Evolutionary conservation across 92 coral and sea anemone species (phyloP), one percentile per base, ranked within the genome.

Genomic region (Umimayanthus chanpuru): DNA sequence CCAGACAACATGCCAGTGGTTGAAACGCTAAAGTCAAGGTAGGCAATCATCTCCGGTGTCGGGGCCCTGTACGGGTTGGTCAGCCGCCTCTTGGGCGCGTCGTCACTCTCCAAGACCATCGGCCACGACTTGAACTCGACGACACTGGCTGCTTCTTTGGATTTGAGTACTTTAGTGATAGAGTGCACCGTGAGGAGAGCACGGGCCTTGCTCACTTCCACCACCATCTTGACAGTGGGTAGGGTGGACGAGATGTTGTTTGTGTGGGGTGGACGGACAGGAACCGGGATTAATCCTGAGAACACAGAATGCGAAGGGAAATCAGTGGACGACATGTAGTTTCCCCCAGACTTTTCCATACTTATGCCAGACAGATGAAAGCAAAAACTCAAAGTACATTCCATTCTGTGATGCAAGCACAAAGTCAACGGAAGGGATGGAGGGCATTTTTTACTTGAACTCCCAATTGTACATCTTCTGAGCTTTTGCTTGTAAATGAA

Each of bases 251-350:
- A 92, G 87, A 97, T 91, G 90, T 97, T 97, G 90, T 95, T 95
- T 71, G 94, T 91, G 92, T 97, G 98, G 14, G 99, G 99, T 29
- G 99, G 99, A n/a, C 99, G 99, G 23, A 97, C 96, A 12, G 99
- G 99, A 41, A 97, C 98, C 40, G 99, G 99, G 80, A 97, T 95
- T 1, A 97, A 91, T 56, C 99, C 99, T 97, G 61, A 30, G 73
- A 85, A 68, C 20, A 47, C 16, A 25, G 55, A 39, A 20, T 38
- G 43, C 53, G 28, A 30, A 29, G 5, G 18, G 43, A 0, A 18
- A 76, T 76, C 43, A 41, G 7, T 38, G 20, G 23, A 16, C 26
- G 3, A 28, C 23, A 28, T 14, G 58, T 11, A 7, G 18, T 18
- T 61, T 61, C 23, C 12, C 25, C 4, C 68, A 61, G 23, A 61